Percentiles rank a stretch among this genome's conserved stretches.
Evolutionary conservation across 2,888 invertebrate genomes (phyloP).

Genomic region (Priocnemis perturbator): DNA sequence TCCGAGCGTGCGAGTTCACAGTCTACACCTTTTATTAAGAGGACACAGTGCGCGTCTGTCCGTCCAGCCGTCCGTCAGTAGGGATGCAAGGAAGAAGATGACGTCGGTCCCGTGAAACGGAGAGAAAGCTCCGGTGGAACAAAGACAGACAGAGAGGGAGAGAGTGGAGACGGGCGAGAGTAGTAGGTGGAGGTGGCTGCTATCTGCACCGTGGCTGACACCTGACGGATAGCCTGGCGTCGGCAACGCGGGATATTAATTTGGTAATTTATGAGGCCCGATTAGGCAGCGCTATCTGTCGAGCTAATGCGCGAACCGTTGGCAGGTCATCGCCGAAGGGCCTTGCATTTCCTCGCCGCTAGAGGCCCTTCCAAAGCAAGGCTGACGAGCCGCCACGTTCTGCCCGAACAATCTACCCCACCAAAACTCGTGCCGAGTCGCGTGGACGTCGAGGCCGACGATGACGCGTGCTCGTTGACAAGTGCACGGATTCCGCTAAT

Average conservation of each 20-base stretch:
- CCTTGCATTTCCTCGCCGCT: conserved; percentile 52
- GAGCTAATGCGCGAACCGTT: conserved; percentile 73
- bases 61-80: conserved; percentile 33
- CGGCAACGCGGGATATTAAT: conserved; percentile 73
- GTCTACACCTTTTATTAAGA: conserved; percentile 3
- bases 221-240: conserved; percentile 72
- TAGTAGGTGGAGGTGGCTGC: conserved; percentile 53
- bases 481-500: too few species aligned
- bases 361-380: conserved; percentile 53
- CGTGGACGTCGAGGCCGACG: too few species aligned
- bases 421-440: too few species aligned
- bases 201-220: conserved; percentile 71
- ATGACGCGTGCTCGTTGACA: too few species aligned
- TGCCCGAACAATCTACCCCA: neutral
- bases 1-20: neutral
- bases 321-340: conserved; percentile 70
- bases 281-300: conserved; percentile 73
- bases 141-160: conserved; percentile 17
- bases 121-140: neutral
- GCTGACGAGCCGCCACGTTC: conserved; percentile 2
- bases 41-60: neutral
- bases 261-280: conserved; percentile 74
- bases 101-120: conserved; percentile 19
- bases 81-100: conserved; percentile 34
- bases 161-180: conserved; percentile 39